These are phyloP conservation scores for Sphaerophoria taeniata DNA, from an alignment of 2,888 invertebrate species.

Conservation along the genomic window DNA sequence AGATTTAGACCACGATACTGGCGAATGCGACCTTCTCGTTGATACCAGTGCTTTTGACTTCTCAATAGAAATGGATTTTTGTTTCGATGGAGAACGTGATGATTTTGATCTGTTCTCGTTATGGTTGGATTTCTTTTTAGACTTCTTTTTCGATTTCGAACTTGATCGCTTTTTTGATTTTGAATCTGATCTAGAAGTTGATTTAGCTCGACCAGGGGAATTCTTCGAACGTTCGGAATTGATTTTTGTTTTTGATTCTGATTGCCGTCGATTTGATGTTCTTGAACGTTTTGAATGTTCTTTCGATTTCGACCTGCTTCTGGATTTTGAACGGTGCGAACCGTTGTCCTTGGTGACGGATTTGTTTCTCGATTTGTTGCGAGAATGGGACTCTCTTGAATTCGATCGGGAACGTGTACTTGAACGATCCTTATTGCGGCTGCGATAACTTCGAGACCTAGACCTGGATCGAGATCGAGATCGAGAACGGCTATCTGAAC, in stretches of 20 bases:
- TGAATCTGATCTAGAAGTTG: constrained; percentile 27
- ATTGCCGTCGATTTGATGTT: constrained; percentile 26
- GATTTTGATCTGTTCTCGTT: constrained; percentile 29
- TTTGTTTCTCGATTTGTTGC: constrained; percentile 42
- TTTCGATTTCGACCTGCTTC: constrained; percentile 10
- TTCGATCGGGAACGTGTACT: constrained; percentile 75
- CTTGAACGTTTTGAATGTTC: constrained; percentile 25
- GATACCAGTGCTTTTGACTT: constrained; percentile 56
- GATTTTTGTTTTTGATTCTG: constrained; percentile 17
- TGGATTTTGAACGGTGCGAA: constrained; percentile 44
- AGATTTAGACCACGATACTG: constrained; percentile 65
- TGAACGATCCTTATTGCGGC: constrained; percentile 74
- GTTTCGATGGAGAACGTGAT: constrained; percentile 33
- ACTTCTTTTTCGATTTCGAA: constrained; percentile 20
- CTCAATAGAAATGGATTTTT: constrained; percentile 26
- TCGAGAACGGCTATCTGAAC: constrained; percentile 78
- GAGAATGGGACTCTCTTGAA: constrained; percentile 45
- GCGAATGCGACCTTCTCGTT: constrained; percentile 71
- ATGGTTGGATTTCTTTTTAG: constrained; percentile 30
- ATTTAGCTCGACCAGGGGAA: constrained; percentile 8
- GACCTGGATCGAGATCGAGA: constrained; percentile 81
- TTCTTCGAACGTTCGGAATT: neutral
- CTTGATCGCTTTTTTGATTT: constrained; percentile 33
- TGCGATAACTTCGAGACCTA: constrained; percentile 79
- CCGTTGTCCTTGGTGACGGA: constrained; percentile 18